phyloP scores from a whole-genome alignment of 2,888 invertebrate genomes.

The Drosophila stalkeri region DNA sequence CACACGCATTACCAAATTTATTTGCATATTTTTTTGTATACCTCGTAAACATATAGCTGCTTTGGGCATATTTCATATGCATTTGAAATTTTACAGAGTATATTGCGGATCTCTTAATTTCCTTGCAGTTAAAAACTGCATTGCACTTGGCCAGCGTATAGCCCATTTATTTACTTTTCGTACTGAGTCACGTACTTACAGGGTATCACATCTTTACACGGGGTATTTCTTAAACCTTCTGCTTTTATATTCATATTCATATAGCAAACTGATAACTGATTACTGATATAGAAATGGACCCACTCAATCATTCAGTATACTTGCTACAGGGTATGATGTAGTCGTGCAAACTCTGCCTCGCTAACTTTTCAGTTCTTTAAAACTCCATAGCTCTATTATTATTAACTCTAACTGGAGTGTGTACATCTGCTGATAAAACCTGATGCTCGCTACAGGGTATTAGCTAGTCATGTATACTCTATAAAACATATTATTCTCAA shows the following conservation, averaged over 20 bases:
- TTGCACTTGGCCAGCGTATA: too few species aligned
- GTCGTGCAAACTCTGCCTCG: neutral
- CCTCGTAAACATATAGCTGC: neutral
- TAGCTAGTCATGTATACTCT: neutral
- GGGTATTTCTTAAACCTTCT: neutral
- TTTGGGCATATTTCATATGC: neutral
- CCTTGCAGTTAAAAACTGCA: neutral
- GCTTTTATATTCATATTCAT: neutral
- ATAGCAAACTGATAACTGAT: too few species aligned
- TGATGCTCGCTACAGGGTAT: neutral
- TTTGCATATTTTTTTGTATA: slow-evolving; percentile 58
- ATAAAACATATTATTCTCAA: neutral
- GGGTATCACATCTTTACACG: neutral
- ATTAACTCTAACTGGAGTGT: neutral
- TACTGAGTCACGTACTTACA: neutral
- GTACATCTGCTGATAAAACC: neutral
- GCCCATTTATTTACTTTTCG: too few species aligned
- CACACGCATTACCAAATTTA: slow-evolving; percentile 45
- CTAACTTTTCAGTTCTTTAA: neutral
- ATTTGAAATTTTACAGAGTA: neutral
- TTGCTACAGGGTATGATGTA: neutral
- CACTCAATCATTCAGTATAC: neutral
- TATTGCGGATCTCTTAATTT: neutral
- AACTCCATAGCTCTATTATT: neutral
- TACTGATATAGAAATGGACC: too few species aligned